A percentile compares a stretch with the other conserved stretches of the same genome.
These are phyloP conservation scores for Nemoura dubitans DNA, from an alignment of 2,888 invertebrate genomes.

Conservation along the genomic window DNA sequence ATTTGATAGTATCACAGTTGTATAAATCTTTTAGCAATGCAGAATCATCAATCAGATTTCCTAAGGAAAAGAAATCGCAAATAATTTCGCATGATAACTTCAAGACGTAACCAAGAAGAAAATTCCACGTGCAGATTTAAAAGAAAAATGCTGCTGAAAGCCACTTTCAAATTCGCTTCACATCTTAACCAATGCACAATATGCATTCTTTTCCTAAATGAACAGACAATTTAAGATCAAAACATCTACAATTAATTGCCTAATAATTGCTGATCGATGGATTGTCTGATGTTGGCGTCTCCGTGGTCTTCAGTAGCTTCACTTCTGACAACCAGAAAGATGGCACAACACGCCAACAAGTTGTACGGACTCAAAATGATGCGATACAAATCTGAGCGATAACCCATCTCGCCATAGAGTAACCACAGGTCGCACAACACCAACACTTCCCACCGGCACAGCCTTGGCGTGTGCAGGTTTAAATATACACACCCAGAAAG, in stretches of 20 bases:
- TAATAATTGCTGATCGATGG: constrained; percentile 24
- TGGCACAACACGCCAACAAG: constrained; percentile 45
- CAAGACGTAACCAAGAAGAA: background rate
- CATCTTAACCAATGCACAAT: no score
- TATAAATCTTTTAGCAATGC: constrained; percentile 7
- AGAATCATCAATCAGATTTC: constrained; percentile 20
- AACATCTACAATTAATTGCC: background rate
- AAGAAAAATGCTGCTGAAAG: no score
- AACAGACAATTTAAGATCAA: background rate
- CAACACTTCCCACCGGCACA: background rate
- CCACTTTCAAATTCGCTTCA: no score
- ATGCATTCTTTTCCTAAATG: no score
- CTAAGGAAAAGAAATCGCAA: background rate
- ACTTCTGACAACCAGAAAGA: constrained; percentile 44
- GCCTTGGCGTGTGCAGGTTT: background rate
- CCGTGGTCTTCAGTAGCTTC: constrained; percentile 29
- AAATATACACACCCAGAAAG: constrained; percentile 7
- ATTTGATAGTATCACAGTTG: background rate
- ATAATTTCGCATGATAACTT: background rate
- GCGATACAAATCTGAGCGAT: background rate
- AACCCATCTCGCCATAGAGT: background rate
- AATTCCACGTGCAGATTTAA: background rate
- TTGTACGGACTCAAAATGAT: constrained; percentile 38
- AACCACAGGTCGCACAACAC: background rate
- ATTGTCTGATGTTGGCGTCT: background rate